phyloP scores from a whole-genome alignment of 2,888 invertebrate genomes.

The Leptopilina drosophilae region DNA sequence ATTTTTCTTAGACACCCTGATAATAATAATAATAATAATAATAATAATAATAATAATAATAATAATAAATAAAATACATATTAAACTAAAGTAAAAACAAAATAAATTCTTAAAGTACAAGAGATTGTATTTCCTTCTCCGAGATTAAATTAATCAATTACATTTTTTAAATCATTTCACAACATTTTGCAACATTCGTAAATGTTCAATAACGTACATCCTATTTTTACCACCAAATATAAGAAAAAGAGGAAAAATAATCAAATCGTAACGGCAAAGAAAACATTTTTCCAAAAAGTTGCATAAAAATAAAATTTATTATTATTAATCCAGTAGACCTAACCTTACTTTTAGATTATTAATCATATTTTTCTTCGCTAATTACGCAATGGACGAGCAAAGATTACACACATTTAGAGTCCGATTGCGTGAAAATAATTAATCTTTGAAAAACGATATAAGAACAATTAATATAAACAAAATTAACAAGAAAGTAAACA shows the following conservation, averaged over 20 bases:
- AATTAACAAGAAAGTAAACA: not conserved
- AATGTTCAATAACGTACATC: no score
- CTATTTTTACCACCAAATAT: no score
- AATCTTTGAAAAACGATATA: not conserved
- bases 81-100: no score
- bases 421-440: not conserved
- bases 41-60: not conserved
- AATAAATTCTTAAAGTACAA: no score
- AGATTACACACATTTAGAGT: not conserved
- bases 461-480: not conserved
- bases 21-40: no score
- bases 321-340: not conserved
- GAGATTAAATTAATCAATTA: no score
- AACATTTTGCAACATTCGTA: not conserved
- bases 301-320: no score
- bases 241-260: no score
- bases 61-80: not conserved
- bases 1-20: no score
- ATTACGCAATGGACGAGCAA: not conserved
- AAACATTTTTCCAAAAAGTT: no score
- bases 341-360: conserved; percentile 1
- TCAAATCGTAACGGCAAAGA: no score
- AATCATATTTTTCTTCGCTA: not conserved
- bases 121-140: no score
- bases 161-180: not conserved